Percentiles rank a stretch among this genome's conserved stretches.
Evolutionary conservation across 2,113 vertebrate genomes (phyloP).

Genomic region (Pomatorhinus ruficollis): DNA sequence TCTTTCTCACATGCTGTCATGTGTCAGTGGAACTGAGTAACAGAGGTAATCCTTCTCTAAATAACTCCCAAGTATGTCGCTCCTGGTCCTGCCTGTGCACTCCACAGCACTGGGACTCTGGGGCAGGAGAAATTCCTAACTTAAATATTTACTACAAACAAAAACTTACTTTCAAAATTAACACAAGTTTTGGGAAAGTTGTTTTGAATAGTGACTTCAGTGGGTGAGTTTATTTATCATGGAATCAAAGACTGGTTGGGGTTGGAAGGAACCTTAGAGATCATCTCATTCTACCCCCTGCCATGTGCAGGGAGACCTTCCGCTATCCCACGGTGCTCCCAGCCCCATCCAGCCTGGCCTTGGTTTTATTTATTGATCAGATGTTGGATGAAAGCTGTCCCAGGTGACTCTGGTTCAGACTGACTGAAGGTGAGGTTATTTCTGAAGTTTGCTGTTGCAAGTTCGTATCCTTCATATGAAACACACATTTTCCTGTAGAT

Average conservation of each 20-base stretch:
- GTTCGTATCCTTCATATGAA: background rate
- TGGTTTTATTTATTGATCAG: background rate
- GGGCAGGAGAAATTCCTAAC: background rate
- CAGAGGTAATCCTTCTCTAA: constrained; percentile 65
- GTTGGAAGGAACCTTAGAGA: background rate
- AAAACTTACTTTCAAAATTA: background rate
- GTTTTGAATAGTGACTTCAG: background rate
- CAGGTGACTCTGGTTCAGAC: background rate
- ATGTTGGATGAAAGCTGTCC: background rate
- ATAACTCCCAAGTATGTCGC: background rate
- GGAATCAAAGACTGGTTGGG: background rate
- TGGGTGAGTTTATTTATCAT: background rate
- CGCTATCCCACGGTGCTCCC: background rate
- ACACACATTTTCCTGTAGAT: background rate
- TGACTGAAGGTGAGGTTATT: background rate
- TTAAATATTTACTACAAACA: background rate
- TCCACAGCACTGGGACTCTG: background rate
- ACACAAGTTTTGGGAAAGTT: background rate
- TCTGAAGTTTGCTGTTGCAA: background rate
- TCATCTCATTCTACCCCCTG: background rate
- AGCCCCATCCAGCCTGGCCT: background rate
- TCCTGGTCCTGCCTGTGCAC: background rate
- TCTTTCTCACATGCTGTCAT: constrained; percentile 67
- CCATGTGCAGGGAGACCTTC: background rate
- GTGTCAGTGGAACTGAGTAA: constrained; percentile 57